Conservation (phyloP, 2,797 vertebrate species). For the Gobionotothen gibberifrons region DNA sequence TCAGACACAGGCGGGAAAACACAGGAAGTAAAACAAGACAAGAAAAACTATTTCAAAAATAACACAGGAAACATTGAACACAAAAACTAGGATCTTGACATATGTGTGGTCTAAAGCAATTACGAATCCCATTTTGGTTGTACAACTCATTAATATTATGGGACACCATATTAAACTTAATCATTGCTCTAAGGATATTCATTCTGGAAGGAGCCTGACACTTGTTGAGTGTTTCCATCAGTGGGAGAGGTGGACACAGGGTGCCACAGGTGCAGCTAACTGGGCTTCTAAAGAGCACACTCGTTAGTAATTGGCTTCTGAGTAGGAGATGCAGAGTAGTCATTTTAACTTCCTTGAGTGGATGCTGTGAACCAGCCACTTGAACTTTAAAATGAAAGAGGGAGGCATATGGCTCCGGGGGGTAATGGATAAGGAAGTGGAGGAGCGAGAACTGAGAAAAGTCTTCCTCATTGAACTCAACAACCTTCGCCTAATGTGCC, state of each 20-base stretch:
- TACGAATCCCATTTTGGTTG: too few species aligned
- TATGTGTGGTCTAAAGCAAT: too few species aligned
- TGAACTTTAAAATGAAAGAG: slow-evolving; percentile 24
- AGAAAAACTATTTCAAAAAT: too few species aligned
- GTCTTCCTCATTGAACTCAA: background rate
- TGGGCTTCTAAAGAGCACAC: slow-evolving; percentile 15
- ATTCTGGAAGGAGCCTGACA: background rate
- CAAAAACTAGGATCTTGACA: too few species aligned
- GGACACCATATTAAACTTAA: background rate
- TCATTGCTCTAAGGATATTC: background rate
- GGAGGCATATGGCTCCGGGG: background rate
- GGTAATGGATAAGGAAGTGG: background rate
- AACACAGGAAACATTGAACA: too few species aligned
- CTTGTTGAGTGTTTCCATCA: background rate
- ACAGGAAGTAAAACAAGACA: too few species aligned
- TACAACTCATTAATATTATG: too few species aligned
- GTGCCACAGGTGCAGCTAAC: slow-evolving; percentile 14
- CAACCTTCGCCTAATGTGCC: background rate
- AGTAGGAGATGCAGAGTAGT: background rate
- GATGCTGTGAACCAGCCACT: slow-evolving; percentile 4
- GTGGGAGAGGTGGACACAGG: background rate
- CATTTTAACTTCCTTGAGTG: background rate
- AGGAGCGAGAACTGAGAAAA: background rate
- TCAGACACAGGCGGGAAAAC: too few species aligned
- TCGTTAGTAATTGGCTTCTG: slow-evolving; percentile 10